Base-by-base conservation (phyloP, 2,113 vertebrate species). In the Nesogale talazaci region DNA sequence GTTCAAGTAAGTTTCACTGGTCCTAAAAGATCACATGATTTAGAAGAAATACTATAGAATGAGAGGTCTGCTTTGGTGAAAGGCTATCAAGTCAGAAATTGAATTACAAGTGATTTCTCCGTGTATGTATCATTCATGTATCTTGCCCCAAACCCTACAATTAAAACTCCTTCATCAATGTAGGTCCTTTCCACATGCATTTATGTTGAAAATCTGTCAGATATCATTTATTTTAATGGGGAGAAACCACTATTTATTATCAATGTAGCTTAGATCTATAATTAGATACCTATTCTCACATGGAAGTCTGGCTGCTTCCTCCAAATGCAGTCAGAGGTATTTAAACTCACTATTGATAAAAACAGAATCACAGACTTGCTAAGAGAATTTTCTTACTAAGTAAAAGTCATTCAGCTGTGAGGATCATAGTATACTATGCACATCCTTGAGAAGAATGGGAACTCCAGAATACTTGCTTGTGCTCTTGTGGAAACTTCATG, bases 231-330 rank as follows among this genome's bases (percentile, higher is more conserved):
- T 85, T 75, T 67, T 80, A 9, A 23, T 10, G 57, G 78, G 31
- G 59, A 91, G 91, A 93, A 63, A 2, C 12, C 67, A 77, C 22
- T 36, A 69, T 83, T 94, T 94, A 69, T 84, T 46, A 86, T 76
- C 78, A 75, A 67, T 75, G 20, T 25, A 84, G 88, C 83, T 88
- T 80, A 27, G 12, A 29, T 82, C 40, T 88, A 46, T 90, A 85
- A 36, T 96, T 94, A 93, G 61, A 7, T 79, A 83, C 74, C 61
- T 90, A 19, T 84, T 86, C 25, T 94, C 36, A 88, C 75, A 87
- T 94, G 36, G 89, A 93, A 82, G 72, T 83, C 15, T 63, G 83
- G 29, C 69, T 29, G n/a, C 31, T 90, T 93, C 80, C n/a, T 90
- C 57, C 31, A 80, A 34, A 74, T 67, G 10, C 27, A 67, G 3